Evolutionary conservation across 2,888 invertebrate species (phyloP), one percentile per base, ranked within the genome.

Genomic region (Anagyrus pseudococci): DNA sequence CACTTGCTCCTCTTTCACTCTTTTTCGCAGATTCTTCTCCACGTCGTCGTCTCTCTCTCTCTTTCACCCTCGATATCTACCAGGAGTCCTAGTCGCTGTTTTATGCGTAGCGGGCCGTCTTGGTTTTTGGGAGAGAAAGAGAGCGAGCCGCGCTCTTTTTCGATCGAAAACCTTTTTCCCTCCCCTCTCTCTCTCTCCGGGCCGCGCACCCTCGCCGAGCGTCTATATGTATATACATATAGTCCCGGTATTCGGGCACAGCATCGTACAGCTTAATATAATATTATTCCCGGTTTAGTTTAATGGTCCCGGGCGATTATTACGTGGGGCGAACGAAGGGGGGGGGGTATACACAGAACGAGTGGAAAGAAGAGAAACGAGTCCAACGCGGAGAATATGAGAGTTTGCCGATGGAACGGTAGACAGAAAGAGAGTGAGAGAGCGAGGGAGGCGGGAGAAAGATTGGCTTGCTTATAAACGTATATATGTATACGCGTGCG

Each of bases 261-360:
- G 17, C 43, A 37, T 58, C 63, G 71, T 75, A 76, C 75, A 76
- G 76, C 77, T 77, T 78, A 77, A 79, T 80, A 78, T 79, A 80
- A 80, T 80, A 80, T 80, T 80, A 80, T 80, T 80, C 80, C 75
- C 76, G 78, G 78, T 80, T 80, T 78, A 79, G 80, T 80, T 80
- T 80, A 80, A 80, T 80, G 78, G 79, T 78, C 76, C 73, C 71
- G 76, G 77, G 75, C 78, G 80, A 80, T 80, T 80, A 80, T 80
- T 78, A 80, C 78, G 73, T 72, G 72, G 71, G 72, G 72, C 71
- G 58, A 54, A 67, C 63, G 66, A 59, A 49, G 47, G 40, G 29
- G 60, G 50, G 20, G 23, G 19, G 29, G 22, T 17, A 50, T 48
- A 23, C 15, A 44, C 23, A 54, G 44, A 44, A 55, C 47, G 49